phyloP scores from a whole-genome alignment of 2,888 invertebrate genomes.

The Venusia cambrica region DNA sequence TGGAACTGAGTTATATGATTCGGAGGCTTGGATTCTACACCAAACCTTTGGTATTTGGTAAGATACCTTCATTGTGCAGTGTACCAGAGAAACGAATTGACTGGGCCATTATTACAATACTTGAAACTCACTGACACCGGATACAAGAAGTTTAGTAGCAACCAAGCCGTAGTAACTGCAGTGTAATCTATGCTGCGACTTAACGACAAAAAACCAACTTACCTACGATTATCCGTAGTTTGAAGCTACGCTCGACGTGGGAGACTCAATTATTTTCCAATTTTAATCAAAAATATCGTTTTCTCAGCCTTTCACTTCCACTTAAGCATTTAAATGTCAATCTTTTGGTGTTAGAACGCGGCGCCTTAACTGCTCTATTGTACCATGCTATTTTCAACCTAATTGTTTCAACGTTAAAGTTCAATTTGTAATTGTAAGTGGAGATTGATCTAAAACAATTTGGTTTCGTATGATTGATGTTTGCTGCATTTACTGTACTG shows the following conservation, averaged over 20 bases:
- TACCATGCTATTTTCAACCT: constrained; percentile 34
- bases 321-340: constrained; percentile 80
- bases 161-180: constrained; percentile 56
- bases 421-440: constrained; percentile 30
- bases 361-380: constrained; percentile 46
- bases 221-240: constrained; percentile 43
- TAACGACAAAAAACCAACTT: constrained; percentile 57
- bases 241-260: constrained; percentile 60
- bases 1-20: background rate
- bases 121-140: constrained; percentile 41
- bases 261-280: constrained; percentile 80
- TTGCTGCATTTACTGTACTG: constrained; percentile 53
- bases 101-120: constrained; percentile 20
- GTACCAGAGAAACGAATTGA: constrained; percentile 14
- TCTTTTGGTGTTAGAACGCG: constrained; percentile 56
- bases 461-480: constrained; percentile 76
- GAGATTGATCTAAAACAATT: constrained; percentile 64
- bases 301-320: constrained; percentile 77
- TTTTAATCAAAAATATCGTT: constrained; percentile 80
- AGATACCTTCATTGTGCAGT: constrained; percentile 12
- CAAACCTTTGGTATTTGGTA: background rate
- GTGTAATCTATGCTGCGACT: constrained; percentile 50
- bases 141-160: constrained; percentile 57
- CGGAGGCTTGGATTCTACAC: background rate
- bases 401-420: constrained; percentile 30